These are phyloP conservation scores for Campylomormyrus tamandua DNA, from an alignment of 2,113 vertebrate genomes.

Conservation along the genomic window DNA sequence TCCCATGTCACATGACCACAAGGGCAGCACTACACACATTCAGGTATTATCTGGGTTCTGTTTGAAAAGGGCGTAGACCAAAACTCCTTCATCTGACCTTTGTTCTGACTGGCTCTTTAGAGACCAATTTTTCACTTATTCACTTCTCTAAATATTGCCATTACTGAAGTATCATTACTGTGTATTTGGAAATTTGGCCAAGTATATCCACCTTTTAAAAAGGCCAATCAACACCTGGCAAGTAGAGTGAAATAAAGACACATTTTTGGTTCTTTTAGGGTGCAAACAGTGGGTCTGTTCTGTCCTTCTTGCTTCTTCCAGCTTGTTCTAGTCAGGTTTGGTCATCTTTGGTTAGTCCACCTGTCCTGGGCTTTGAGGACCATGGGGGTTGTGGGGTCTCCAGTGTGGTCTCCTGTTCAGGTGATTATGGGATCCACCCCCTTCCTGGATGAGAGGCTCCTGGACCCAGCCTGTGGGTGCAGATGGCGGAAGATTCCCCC, in stretches of 20 bases:
- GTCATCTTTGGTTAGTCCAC: background rate
- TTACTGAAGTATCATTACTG: background rate
- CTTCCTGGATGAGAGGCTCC: conserved; percentile 33
- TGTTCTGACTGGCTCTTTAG: background rate
- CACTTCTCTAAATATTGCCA: background rate
- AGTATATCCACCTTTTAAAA: background rate
- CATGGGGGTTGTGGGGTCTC: conserved; percentile 38
- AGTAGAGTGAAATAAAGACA: background rate
- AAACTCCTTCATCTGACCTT: background rate
- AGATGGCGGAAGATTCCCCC: background rate
- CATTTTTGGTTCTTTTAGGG: background rate
- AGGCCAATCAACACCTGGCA: background rate
- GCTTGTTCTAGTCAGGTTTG: background rate
- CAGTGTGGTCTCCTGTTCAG: conserved; percentile 51
- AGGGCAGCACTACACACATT: background rate
- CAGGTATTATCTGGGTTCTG: background rate
- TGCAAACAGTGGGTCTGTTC: background rate
- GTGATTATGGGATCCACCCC: conserved; percentile 31
- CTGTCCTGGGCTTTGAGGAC: background rate
- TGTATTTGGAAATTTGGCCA: background rate
- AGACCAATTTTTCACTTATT: background rate
- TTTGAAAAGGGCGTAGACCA: conserved; percentile 3
- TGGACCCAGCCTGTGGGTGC: conserved; percentile 34
- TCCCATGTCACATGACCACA: background rate
- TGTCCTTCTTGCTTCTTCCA: background rate